Conservation (phyloP, 2,888 invertebrate species). For the Hirtodrosophila confusa region DNA sequence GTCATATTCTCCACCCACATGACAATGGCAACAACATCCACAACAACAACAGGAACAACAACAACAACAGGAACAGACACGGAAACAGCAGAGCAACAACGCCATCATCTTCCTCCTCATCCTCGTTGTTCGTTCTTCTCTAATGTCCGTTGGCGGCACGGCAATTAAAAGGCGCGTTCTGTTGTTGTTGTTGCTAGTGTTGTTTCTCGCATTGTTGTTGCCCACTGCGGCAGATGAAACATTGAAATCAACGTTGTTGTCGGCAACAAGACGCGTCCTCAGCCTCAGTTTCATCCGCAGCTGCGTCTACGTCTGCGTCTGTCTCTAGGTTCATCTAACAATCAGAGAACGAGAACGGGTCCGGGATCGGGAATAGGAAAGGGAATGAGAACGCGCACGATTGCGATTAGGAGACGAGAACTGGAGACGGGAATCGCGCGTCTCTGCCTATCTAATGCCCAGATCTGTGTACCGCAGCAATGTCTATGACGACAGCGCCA, state of each 20-base stretch:
- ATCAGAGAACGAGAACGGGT: constrained; percentile 46
- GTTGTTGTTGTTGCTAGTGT: constrained; percentile 34
- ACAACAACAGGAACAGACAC: constrained; percentile 25
- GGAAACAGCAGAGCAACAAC: constrained; percentile 32
- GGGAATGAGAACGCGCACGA: constrained; percentile 54
- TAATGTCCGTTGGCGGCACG: constrained; percentile 74
- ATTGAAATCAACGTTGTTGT: constrained; percentile 69
- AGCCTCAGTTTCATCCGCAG: constrained; percentile 17
- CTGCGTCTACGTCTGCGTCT: constrained; percentile 20
- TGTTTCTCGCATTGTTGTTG: constrained; percentile 35
- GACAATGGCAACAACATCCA: constrained; percentile 35
- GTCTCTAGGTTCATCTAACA: constrained; percentile 33
- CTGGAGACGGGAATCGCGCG: constrained; percentile 21
- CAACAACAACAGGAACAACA: constrained; percentile 14
- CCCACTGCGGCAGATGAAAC: constrained; percentile 74
- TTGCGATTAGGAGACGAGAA: constrained; percentile 49
- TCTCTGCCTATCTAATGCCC: constrained; percentile 63
- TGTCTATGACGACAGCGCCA: constrained; percentile 72
- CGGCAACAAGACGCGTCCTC: constrained; percentile 59
- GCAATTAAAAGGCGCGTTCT: constrained; percentile 77
- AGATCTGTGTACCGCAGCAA: constrained; percentile 64
- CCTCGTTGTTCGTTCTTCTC: constrained; percentile 48
- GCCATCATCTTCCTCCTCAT: constrained; percentile 39
- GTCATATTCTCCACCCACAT: constrained; percentile 76
- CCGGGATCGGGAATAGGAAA: too few species aligned